Conservation (phyloP, 2,113 vertebrate species). For the Arvicanthis niloticus region DNA sequence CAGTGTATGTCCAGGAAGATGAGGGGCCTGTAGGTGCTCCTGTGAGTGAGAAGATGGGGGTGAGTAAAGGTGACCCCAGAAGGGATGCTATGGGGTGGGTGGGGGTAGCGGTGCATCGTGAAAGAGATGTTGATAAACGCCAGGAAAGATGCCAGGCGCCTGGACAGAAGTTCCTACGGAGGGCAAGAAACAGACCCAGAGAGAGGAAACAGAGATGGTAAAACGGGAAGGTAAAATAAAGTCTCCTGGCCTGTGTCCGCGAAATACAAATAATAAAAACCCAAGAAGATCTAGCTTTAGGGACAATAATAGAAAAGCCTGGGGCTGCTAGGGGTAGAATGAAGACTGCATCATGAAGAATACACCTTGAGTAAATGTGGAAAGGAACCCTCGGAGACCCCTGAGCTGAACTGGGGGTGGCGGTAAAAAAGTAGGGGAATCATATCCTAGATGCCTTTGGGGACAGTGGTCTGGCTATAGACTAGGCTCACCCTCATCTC, state of each 20-base stretch:
- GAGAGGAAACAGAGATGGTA: background rate
- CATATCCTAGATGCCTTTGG: background rate
- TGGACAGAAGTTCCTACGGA: background rate
- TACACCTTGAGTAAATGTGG: background rate
- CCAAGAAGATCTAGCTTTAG: background rate
- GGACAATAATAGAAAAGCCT: background rate
- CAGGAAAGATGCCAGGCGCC: background rate
- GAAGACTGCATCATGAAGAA: background rate
- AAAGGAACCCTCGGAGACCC: background rate
- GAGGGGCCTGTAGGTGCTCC: background rate
- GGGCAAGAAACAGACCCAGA: background rate
- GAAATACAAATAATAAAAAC: background rate
- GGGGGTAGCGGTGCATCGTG: background rate
- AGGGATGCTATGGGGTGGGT: background rate
- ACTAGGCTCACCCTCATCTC: background rate
- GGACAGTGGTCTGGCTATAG: background rate
- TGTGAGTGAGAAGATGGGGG: background rate
- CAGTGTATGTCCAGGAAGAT: background rate
- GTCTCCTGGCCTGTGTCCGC: background rate
- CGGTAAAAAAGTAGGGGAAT: background rate
- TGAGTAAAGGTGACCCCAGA: background rate
- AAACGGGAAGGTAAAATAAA: background rate
- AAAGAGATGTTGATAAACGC: background rate
- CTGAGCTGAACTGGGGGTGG: background rate
- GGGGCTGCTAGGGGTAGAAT: background rate